Evolutionary conservation across 2,113 vertebrate genomes (phyloP), one percentile per base, ranked within the genome.

Genomic region (Chaenocephalus aceratus): DNA sequence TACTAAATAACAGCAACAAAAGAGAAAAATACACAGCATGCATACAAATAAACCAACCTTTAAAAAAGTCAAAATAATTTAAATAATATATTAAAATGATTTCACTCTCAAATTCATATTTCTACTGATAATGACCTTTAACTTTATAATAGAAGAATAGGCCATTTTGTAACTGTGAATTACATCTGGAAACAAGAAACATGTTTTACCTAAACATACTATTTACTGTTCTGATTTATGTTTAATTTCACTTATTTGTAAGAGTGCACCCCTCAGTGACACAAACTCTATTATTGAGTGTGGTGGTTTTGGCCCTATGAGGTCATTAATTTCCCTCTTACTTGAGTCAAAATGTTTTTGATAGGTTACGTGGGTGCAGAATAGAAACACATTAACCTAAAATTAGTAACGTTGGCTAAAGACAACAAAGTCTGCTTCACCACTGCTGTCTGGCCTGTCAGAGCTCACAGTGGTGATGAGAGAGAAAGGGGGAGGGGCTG

Each of bases 351-450:
- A 83, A 75, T 62, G 61, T 86, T 83, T 83, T 79, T 53, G 74
- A 89, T 77, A 77, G 82, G 65, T 65, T 78, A 72, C 5, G 88
- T 86, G 67, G 84, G 76, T 1, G n/a, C 26, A 59, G 21, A 21
- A 14, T 52, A 72, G 73, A 79, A 73, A 60, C 57, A 76, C 75
- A 84, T 79, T 77, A 81, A 81, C 71, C 79, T 59, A 64, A 85
- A 75, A 75, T 82, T 86, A 93, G 82, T 84, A 84, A 85, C 48
- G 72, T 53, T 0, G 36, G 61, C 75, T 79, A 80, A 84, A 88
- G 84, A 86, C 91, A 92, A 86, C 23, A 82, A 41, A 41, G 79
- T 86, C 83, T 83, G 71, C 83, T 44, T 65, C 49, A 26, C 49
- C 61, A 66, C 65, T 66, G 9, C 80, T 80, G 87, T 85, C 81